Evolutionary conservation across 2,888 invertebrate genomes (phyloP), one percentile per base, ranked within the genome.

Genomic region (Drosophila algonquin): DNA sequence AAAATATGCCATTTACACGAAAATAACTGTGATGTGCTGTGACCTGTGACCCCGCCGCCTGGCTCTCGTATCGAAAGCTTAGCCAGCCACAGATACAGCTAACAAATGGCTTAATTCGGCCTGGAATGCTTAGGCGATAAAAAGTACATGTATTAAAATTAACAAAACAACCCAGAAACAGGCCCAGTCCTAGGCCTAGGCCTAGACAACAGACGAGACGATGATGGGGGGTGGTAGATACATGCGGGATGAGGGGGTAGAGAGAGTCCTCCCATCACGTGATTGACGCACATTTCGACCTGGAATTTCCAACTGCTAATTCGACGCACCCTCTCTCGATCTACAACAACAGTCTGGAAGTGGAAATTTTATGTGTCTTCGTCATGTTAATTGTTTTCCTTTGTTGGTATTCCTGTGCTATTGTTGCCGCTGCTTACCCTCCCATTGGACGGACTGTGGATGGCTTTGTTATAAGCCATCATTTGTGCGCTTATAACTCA

Each of bases 321-420:
- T 79, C 65, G 76, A 80, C 72, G 67, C 70, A 72, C 62, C 82
- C 77, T 10, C 12, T 12, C 35, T 5, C 35, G 35, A 35, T 46
- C 45, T 9, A 18, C 18, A 18, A 56, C 27, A 47, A 14, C 18
- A 48, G 16, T n/a, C 40, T 56, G 72, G 27, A 63, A 46, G 73
- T 64, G 71, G 71, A 73, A 72, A 73, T 84, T 87, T 90, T 76
- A 87, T 89, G 78, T 77, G 84, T 77, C 87, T 90, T 82, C 79
- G 82, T 88, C 89, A 88, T 82, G 88, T 87, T 89, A 89, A 89
- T 89, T 90, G 89, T 77, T 83, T 79, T 60, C 70, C 64, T 77
- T 81, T 80, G 81, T 60, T 79, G 65, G 73, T 64, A 51, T 62
- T 78, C 54, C 58, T 47, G 61, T 21, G 57, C 63, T 65, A 60